Evolutionary conservation across 1,140 invertebrate genomes (phyloP).

Genomic region (Brachionus rubens): DNA sequence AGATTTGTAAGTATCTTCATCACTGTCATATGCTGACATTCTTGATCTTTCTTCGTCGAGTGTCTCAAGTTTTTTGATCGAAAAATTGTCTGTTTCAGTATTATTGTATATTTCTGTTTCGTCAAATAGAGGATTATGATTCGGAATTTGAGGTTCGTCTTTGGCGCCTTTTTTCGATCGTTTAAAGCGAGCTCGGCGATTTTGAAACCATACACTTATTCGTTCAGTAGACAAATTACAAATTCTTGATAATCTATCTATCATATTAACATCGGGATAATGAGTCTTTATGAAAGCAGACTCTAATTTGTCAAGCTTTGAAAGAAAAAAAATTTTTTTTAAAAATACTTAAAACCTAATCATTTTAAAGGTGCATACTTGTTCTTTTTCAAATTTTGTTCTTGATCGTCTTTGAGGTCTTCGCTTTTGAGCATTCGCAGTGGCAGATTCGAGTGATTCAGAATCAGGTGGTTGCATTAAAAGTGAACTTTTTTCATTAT

Average conservation of each 20-base stretch:
- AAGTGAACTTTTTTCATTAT: background rate
- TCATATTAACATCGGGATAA: conserved; percentile 42
- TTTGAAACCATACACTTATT: conserved; percentile 46
- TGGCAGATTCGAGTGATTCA: conserved; percentile 26
- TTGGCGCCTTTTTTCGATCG: conserved; percentile 40
- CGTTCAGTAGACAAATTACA: conserved; percentile 36
- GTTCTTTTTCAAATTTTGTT: conserved; percentile 44
- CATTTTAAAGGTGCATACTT: too few species aligned
- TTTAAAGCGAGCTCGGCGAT: conserved; percentile 43
- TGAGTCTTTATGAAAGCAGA: conserved; percentile 26
- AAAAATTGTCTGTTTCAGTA: background rate
- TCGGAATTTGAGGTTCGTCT: background rate
- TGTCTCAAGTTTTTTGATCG: background rate
- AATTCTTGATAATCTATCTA: conserved; percentile 20
- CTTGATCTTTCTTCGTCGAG: background rate
- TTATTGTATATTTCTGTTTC: background rate
- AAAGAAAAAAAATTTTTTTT: background rate
- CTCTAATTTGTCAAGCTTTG: conserved; percentile 35
- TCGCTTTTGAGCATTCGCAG: conserved; percentile 6
- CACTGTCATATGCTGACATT: too few species aligned
- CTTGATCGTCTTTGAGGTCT: conserved; percentile 29
- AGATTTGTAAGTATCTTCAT: too few species aligned
- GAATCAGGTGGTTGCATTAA: conserved; percentile 44
- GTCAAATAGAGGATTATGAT: conserved; percentile 7
- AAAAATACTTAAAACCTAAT: too few species aligned